phyloP scores from a whole-genome alignment of 2,888 invertebrate species.

The Sericinus montela region DNA sequence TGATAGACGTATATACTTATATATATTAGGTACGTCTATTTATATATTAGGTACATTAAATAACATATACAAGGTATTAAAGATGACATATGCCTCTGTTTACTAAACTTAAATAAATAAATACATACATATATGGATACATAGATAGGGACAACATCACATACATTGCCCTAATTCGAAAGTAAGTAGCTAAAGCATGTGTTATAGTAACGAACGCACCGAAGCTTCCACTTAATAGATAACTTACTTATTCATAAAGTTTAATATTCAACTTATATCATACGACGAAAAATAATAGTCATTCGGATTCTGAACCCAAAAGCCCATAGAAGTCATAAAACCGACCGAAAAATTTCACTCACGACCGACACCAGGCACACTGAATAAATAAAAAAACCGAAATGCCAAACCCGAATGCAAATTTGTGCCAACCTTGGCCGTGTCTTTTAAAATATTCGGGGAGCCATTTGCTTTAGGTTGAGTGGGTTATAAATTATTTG shows the following conservation, averaged over 20 bases:
- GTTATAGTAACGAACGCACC: too few species aligned
- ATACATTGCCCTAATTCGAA: too few species aligned
- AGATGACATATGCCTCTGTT: too few species aligned
- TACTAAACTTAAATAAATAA: too few species aligned
- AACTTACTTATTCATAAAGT: neutral
- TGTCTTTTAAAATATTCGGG: slow-evolving; percentile 20
- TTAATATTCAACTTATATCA: neutral
- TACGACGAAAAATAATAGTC: neutral
- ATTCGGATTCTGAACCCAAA: neutral
- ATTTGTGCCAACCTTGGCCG: slow-evolving; percentile 18
- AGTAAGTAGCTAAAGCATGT: too few species aligned
- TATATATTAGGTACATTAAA: too few species aligned
- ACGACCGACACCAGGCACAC: slow-evolving; percentile 9
- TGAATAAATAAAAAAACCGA: slow-evolving; percentile 19
- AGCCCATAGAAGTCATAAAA: slow-evolving; percentile 14
- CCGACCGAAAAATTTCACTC: slow-evolving; percentile 16
- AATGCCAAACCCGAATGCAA: slow-evolving; percentile 16
- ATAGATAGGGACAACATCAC: too few species aligned
- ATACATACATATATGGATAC: too few species aligned
- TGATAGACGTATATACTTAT: too few species aligned
- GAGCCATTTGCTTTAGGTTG: slow-evolving; percentile 14
- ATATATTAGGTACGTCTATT: too few species aligned
- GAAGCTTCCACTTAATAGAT: slow-evolving; percentile 2
- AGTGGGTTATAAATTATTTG: slow-evolving; percentile 20
- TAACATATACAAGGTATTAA: too few species aligned